Conservation (phyloP, 2,797 vertebrate species). For the Pipistrellus pipistrellus region DNA sequence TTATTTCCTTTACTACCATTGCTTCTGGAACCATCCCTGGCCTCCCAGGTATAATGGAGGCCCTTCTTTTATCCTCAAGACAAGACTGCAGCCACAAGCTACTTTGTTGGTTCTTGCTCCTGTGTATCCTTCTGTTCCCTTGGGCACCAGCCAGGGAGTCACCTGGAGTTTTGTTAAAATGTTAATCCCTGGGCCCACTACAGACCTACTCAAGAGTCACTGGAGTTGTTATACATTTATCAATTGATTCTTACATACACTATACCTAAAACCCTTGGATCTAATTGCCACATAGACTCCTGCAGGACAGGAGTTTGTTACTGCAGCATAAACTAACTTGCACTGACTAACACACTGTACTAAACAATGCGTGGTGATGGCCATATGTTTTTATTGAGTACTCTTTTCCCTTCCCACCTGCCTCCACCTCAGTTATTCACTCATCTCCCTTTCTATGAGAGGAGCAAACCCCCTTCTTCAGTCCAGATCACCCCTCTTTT, state of each 20-base stretch:
- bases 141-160: not conserved
- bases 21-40: not conserved
- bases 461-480: not conserved
- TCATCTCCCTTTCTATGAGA: not conserved
- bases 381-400: accelerated
- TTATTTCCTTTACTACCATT: not conserved
- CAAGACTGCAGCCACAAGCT: not conserved
- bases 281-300: not conserved
- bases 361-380: accelerated
- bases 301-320: not conserved
- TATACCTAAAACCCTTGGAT: not conserved
- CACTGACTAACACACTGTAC: not conserved
- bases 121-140: not conserved
- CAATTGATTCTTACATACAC: not conserved
- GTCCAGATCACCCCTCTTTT: not conserved
- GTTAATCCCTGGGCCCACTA: not conserved
- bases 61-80: not conserved
- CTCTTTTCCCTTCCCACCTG: not conserved
- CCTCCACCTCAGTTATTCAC: not conserved
- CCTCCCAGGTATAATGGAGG: not conserved
- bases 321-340: not conserved
- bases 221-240: not conserved
- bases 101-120: not conserved
- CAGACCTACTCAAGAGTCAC: not conserved
- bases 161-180: not conserved